Percentiles rank a stretch among this genome's conserved stretches.
phyloP scores from a whole-genome alignment of 1,140 invertebrate species.

The Andricus grossulariae region DNA sequence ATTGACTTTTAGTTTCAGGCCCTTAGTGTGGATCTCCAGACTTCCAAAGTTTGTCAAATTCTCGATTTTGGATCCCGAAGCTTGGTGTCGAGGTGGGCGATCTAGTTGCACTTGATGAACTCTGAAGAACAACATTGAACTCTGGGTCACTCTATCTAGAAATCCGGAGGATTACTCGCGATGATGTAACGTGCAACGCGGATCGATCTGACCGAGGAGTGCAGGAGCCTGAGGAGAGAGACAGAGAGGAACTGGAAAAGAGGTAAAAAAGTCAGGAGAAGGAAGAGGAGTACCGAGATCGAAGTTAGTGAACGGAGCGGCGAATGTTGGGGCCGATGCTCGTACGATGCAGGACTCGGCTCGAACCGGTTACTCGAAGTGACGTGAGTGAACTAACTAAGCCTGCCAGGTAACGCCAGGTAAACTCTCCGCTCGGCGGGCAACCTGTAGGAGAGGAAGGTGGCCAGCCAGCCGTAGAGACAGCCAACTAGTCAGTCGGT shows the following conservation, averaged over 20 bases:
- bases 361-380: constrained; percentile 75
- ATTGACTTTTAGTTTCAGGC: too few relatives aligned
- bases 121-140: not conserved
- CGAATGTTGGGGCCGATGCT: constrained; percentile 34
- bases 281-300: constrained; percentile 17
- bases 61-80: too few relatives aligned
- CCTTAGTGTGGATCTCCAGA: too few relatives aligned
- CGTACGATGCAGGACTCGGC: constrained; percentile 38
- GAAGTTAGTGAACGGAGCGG: constrained; percentile 37
- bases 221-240: not conserved
- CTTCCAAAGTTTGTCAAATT: too few relatives aligned
- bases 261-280: constrained; percentile 28
- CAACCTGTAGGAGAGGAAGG: constrained; percentile 59
- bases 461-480: constrained; percentile 55
- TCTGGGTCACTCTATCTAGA: not conserved
- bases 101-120: too few relatives aligned
- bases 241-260: not conserved
- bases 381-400: constrained; percentile 75
- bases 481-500: constrained; percentile 51
- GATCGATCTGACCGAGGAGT: not conserved
- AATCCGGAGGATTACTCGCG: not conserved
- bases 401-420: constrained; percentile 74
- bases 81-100: too few relatives aligned
- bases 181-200: not conserved
- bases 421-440: constrained; percentile 61